phyloP scores from a whole-genome alignment of 2,888 invertebrate genomes.

The Crocallis elinguaria region DNA sequence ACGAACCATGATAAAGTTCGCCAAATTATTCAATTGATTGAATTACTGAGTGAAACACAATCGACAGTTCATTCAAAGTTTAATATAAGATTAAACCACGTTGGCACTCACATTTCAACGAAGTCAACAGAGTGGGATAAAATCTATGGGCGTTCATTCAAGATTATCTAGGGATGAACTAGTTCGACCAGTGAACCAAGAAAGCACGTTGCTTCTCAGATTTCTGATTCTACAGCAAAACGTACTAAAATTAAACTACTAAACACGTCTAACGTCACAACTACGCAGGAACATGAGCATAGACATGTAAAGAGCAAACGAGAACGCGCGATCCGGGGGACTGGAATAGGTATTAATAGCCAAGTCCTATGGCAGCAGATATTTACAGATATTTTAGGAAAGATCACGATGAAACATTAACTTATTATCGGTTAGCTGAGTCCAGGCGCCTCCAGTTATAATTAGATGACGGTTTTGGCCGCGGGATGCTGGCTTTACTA shows the following conservation, averaged over 20 bases:
- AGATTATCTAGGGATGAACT: neutral
- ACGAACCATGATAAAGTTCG: neutral
- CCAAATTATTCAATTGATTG: conserved; percentile 4
- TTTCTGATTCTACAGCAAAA: conserved; percentile 24
- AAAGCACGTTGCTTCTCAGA: conserved; percentile 25
- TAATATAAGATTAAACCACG: neutral
- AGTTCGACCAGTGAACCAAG: conserved; percentile 8
- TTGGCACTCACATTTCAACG: neutral
- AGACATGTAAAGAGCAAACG: conserved; percentile 37
- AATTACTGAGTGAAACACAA: conserved; percentile 1
- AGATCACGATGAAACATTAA: conserved; percentile 39
- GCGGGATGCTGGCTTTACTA: conserved; percentile 68
- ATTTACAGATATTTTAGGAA: conserved; percentile 44
- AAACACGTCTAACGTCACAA: conserved; percentile 21
- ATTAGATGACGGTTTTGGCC: conserved; percentile 69
- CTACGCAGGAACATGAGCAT: conserved; percentile 24
- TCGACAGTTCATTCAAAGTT: neutral
- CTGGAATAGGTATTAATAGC: conserved; percentile 58
- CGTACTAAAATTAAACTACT: conserved; percentile 27
- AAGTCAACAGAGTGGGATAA: neutral
- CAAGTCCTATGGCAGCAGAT: conserved; percentile 33
- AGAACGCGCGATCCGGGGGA: conserved; percentile 55
- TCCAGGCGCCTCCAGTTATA: conserved; percentile 58
- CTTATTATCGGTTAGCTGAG: conserved; percentile 28
- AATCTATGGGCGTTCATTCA: neutral